phyloP scores from a whole-genome alignment of 2,888 invertebrate genomes.

The Troilus luridus region DNA sequence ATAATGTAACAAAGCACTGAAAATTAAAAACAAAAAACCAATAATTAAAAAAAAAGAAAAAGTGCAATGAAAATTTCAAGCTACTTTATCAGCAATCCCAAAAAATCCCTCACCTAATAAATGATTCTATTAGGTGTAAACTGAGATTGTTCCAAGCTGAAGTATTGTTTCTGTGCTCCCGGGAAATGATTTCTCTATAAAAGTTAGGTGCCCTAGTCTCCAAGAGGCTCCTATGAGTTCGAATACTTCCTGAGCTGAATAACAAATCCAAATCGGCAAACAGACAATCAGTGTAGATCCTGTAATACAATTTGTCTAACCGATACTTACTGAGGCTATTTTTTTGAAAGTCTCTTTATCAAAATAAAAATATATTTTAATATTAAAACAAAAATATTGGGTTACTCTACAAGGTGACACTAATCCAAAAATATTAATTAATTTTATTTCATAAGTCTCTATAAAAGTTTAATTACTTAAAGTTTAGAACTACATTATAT shows the following conservation, averaged over 20 bases:
- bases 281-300: conserved; percentile 76
- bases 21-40: neutral
- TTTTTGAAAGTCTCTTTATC: neutral
- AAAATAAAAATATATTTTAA: neutral
- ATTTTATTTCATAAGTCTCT: neutral
- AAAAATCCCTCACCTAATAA: conserved; percentile 69
- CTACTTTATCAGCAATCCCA: neutral
- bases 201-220: conserved; percentile 75
- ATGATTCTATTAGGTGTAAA: conserved; percentile 69
- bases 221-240: conserved; percentile 75
- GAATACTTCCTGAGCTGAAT: conserved; percentile 74
- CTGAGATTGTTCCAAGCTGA: conserved; percentile 71
- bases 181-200: conserved; percentile 71
- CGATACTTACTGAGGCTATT: neutral
- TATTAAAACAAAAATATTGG: neutral
- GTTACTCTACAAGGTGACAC: neutral
- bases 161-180: conserved; percentile 72
- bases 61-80: neutral
- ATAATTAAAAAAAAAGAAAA: neutral
- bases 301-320: conserved; percentile 68
- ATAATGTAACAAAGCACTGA: neutral
- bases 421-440: neutral
- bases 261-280: conserved; percentile 76
- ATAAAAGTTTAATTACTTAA: neutral
- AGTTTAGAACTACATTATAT: neutral